Evolutionary conservation across 2,113 vertebrate genomes (phyloP).

Genomic region (Antennarius striatus): DNA sequence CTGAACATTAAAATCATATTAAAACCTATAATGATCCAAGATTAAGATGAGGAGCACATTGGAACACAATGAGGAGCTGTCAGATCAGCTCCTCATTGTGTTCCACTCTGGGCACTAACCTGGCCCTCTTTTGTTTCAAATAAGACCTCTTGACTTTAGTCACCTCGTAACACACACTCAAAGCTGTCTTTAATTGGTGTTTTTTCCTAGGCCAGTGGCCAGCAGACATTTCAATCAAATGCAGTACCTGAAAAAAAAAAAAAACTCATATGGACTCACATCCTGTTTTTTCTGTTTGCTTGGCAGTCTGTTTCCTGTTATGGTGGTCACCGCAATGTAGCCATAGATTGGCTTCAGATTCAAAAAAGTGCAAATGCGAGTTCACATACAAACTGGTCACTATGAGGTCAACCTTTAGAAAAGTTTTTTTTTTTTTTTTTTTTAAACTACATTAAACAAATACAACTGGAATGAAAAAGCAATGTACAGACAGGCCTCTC

Average conservation of each 20-base stretch:
- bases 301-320: conserved; percentile 71
- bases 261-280: conserved; percentile 61
- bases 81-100: conserved; percentile 8
- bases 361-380: conserved; percentile 17
- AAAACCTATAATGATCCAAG: conserved; percentile 31
- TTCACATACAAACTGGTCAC: conserved; percentile 20
- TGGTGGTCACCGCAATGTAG: conserved; percentile 21
- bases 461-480: conserved; percentile 46
- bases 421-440: neutral
- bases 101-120: neutral
- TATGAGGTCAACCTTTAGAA: conserved; percentile 34
- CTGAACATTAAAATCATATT: conserved; percentile 27
- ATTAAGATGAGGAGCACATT: conserved; percentile 21
- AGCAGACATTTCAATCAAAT: conserved; percentile 61
- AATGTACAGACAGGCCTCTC: conserved; percentile 22
- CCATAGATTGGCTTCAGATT: conserved; percentile 38
- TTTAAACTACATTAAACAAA: neutral
- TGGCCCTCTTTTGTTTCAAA: conserved; percentile 36
- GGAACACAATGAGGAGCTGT: too few species aligned
- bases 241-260: conserved; percentile 67
- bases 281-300: conserved; percentile 77
- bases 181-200: conserved; percentile 64
- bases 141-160: conserved; percentile 37
- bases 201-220: conserved; percentile 62
- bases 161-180: conserved; percentile 37